Evolutionary conservation across 2,113 vertebrate species (phyloP).

Genomic region (Glaucomys volans): DNA sequence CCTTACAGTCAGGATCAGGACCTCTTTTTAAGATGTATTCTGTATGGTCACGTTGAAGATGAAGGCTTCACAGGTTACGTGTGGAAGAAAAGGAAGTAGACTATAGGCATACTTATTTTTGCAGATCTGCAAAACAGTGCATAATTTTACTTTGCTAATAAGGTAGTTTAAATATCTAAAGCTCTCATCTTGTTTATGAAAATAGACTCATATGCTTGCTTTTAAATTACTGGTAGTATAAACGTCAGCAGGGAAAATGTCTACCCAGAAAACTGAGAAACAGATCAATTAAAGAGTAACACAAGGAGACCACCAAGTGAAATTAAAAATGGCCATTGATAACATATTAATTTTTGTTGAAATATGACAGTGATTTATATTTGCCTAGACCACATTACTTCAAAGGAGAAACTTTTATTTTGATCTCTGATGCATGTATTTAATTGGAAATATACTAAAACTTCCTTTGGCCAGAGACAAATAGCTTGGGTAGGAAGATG

Average conservation of each 20-base stretch:
- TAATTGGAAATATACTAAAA: not conserved
- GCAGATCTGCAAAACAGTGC: not conserved
- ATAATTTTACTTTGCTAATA: conserved; percentile 31
- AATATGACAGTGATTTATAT: not conserved
- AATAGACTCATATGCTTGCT: not conserved
- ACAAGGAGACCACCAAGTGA: not conserved
- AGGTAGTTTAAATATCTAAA: not conserved
- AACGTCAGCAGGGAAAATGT: not conserved
- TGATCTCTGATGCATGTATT: not conserved
- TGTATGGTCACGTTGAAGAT: conserved; percentile 33
- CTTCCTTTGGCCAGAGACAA: not conserved
- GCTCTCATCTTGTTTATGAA: not conserved
- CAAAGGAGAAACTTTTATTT: conserved; percentile 30
- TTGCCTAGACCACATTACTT: not conserved
- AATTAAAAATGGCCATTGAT: not conserved
- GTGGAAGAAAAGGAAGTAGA: not conserved
- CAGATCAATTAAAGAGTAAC: not conserved
- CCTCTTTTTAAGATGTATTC: conserved; percentile 54
- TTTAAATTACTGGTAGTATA: not conserved
- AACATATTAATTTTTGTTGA: not conserved
- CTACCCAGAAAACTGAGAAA: conserved; percentile 36
- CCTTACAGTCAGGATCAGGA: conserved; percentile 39
- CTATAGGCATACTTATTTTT: not conserved
- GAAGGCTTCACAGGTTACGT: not conserved
- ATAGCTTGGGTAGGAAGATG: not conserved